Evolutionary conservation across 2,888 invertebrate genomes (phyloP).

Genomic region (Dione vanillae): DNA sequence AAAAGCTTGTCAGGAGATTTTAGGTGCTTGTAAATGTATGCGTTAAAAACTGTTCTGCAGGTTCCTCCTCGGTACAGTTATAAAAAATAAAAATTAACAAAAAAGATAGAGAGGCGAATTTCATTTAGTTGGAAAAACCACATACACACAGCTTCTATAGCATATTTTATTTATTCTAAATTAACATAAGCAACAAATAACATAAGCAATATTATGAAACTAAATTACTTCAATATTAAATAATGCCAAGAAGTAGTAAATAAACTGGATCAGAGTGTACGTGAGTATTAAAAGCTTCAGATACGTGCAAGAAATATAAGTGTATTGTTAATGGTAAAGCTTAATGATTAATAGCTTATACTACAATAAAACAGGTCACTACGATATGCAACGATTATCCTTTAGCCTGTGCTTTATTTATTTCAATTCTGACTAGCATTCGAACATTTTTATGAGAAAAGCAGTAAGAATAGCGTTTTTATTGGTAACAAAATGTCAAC

Average conservation of each 20-base stretch:
- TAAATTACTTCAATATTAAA: too few relatives aligned
- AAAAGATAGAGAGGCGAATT: too few relatives aligned
- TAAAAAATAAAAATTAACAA: too few relatives aligned
- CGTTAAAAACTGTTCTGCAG: too few relatives aligned
- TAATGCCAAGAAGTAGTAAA: not conserved
- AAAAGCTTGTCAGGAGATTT: too few relatives aligned
- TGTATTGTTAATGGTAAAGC: not conserved
- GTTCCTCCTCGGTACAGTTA: too few relatives aligned
- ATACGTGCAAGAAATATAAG: slow-evolving; percentile 19
- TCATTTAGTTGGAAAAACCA: too few relatives aligned
- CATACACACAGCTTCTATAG: too few relatives aligned
- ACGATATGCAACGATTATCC: slow-evolving; percentile 29
- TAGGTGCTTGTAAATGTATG: too few relatives aligned
- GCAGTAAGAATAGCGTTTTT: slow-evolving; percentile 69
- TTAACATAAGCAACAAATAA: too few relatives aligned
- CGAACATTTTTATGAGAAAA: slow-evolving; percentile 57
- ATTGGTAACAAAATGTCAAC: slow-evolving; percentile 70
- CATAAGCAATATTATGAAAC: too few relatives aligned
- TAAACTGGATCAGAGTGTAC: not conserved
- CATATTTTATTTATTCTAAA: too few relatives aligned
- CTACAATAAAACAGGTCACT: slow-evolving; percentile 16
- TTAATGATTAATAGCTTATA: slow-evolving; percentile 6
- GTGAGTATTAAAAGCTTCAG: slow-evolving; percentile 10
- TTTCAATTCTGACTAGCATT: slow-evolving; percentile 63
- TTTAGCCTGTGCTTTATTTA: slow-evolving; percentile 47